phyloP scores from a whole-genome alignment of 2,113 vertebrate species.

The Excalfactoria chinensis region DNA sequence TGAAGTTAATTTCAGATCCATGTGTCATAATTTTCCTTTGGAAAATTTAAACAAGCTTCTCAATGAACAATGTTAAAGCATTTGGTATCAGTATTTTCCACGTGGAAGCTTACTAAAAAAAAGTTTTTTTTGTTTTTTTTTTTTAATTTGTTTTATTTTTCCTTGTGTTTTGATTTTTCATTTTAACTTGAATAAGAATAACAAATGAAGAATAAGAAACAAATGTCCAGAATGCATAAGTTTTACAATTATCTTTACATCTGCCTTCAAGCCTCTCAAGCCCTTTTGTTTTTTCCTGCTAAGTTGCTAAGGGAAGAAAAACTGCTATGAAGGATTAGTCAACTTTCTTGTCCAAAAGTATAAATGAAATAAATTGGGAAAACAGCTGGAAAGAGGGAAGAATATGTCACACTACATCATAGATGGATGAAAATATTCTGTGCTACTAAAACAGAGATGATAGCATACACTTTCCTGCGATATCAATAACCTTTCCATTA shows the following conservation, averaged over 20 bases:
- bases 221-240: background rate
- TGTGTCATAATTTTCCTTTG: background rate
- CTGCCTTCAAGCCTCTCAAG: background rate
- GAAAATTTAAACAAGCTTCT: background rate
- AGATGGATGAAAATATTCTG: background rate
- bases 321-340: background rate
- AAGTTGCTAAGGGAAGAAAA: background rate
- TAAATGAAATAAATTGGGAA: background rate
- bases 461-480: background rate
- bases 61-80: background rate
- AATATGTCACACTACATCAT: background rate
- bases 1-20: background rate
- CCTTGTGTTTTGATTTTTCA: background rate
- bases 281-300: background rate
- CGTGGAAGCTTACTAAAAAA: background rate
- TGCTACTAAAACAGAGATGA: background rate
- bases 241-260: background rate
- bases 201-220: background rate
- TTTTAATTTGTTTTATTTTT: background rate
- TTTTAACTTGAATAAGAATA: background rate
- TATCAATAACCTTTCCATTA: background rate
- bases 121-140: too few relatives aligned
- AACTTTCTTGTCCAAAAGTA: background rate
- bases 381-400: background rate
- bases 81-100: background rate